Evolutionary conservation across 2,113 vertebrate species (phyloP).

Genomic region (Colistium nudipinnis): DNA sequence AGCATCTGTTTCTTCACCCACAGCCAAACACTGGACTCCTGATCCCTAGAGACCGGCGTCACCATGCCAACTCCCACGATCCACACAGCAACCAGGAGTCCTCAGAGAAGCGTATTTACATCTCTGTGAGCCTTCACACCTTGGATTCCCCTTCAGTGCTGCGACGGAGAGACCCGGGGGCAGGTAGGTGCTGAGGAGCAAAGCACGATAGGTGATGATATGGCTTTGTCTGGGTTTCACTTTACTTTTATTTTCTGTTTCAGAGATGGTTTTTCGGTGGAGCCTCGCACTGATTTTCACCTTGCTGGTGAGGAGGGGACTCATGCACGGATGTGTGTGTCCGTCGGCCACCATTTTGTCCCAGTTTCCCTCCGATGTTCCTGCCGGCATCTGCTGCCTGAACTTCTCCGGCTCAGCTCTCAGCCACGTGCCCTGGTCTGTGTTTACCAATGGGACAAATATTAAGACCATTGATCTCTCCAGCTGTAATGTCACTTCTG

Average conservation of each 20-base stretch:
- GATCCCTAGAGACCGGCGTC: constrained; percentile 67
- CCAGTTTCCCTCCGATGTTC: constrained; percentile 66
- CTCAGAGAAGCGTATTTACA: constrained; percentile 45
- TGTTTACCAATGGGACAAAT: constrained; percentile 69
- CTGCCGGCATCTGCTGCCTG: constrained; percentile 82
- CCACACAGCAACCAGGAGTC: constrained; percentile 69
- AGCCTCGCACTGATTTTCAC: constrained; percentile 43
- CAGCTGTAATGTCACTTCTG: constrained; percentile 77
- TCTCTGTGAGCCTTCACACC: constrained; percentile 38
- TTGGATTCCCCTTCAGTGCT: constrained; percentile 31
- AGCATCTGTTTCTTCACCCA: constrained; percentile 65
- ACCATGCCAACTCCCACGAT: constrained; percentile 65
- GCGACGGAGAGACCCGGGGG: not conserved
- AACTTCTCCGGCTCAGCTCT: constrained; percentile 86
- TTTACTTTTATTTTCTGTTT: constrained; percentile 22
- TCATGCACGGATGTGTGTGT: constrained; percentile 77
- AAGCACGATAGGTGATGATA: not conserved
- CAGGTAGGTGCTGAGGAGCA: constrained; percentile 32
- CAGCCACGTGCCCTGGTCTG: constrained; percentile 78
- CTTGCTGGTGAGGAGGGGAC: constrained; percentile 31
- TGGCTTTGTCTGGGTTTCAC: not conserved
- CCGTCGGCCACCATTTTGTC: constrained; percentile 70
- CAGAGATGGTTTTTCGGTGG: constrained; percentile 61
- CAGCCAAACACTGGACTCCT: constrained; percentile 65
- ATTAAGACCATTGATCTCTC: constrained; percentile 86